Base-by-base conservation (phyloP, 2,888 invertebrate species). In the Erannis defoliaria region DNA sequence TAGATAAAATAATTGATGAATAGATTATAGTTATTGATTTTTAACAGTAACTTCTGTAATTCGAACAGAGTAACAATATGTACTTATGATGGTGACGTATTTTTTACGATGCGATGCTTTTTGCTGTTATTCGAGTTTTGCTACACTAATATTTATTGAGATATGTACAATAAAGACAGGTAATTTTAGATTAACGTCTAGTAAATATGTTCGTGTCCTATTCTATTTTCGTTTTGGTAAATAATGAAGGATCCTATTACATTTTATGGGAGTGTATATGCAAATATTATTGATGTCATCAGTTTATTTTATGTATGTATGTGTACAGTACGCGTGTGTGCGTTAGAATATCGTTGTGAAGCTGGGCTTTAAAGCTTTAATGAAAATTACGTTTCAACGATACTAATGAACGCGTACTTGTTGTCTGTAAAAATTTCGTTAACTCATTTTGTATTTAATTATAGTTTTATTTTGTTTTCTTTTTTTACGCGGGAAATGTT, bases 81-180 rank as follows among this genome's bases (percentile, higher is more conserved):
- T 89, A 85, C 85, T 86, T 88, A 88, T 80, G 73, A 80, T 79
- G 77, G 78, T 78, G 80, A 75, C 74, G 80, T 73, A 72, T 66
- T 70, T 78, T 78, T 79, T 81, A 79, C 71, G 71, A 76, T 66
- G 75, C 71, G 68, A 77, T 72, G 75, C 76, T 75, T 78, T 70
- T 77, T 76, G 76, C 78, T 77, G 71, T 75, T 72, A 70, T 73
- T 76, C 56, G 70, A 74, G 74, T 78, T 80, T 81, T 79, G 74
- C 80, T 81, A 80, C 75, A 75, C 66, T 77, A 74, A 71, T 74
- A 73, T 74, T 75, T 73, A 74, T 74, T 65, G 66, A 67, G 63
- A 73, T 71, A 50, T 38, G 29, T 51, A 67, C 68, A 71, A 80
- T 81, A 82, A 84, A 87, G 81, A 85, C 85, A 85, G 72, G 73